These are phyloP conservation scores for Troides oblongomaculatus DNA, from an alignment of 2,888 invertebrate genomes.

Conservation along the genomic window DNA sequence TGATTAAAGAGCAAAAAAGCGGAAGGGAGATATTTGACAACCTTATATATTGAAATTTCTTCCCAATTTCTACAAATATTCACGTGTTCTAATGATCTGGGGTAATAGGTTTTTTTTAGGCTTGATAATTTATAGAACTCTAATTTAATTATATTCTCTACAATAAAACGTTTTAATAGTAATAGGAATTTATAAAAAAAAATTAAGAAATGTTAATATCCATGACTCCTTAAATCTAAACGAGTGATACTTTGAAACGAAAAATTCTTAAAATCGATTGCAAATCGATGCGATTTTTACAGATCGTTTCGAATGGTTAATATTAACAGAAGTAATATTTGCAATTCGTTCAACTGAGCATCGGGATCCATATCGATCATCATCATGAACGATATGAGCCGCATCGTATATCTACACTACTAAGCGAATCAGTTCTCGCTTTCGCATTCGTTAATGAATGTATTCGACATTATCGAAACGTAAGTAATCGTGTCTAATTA, in stretches of 20 bases:
- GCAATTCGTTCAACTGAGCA: slow-evolving; percentile 31
- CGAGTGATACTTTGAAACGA: not conserved
- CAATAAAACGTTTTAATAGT: too few relatives aligned
- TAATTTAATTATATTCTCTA: too few relatives aligned
- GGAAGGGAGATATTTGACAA: too few relatives aligned
- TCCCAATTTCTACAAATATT: too few relatives aligned
- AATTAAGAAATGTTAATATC: too few relatives aligned
- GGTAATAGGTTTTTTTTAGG: too few relatives aligned
- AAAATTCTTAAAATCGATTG: not conserved
- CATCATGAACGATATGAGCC: slow-evolving; percentile 40
- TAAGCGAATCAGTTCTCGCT: slow-evolving; percentile 40
- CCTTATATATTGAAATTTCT: too few relatives aligned
- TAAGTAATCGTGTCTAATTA: slow-evolving; percentile 74
- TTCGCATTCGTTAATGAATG: slow-evolving; percentile 37
- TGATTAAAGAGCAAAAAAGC: too few relatives aligned
- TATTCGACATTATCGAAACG: slow-evolving; percentile 50
- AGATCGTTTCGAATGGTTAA: slow-evolving; percentile 9
- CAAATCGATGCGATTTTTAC: slow-evolving; percentile 6
- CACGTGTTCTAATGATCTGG: too few relatives aligned
- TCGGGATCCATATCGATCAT: slow-evolving; percentile 24
- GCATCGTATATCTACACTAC: slow-evolving; percentile 37
- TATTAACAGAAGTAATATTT: slow-evolving; percentile 9
- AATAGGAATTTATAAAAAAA: too few relatives aligned
- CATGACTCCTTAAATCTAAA: not conserved
- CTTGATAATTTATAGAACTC: too few relatives aligned